Conservation (phyloP, 2,797 vertebrate genomes). For the Avahi laniger region DNA sequence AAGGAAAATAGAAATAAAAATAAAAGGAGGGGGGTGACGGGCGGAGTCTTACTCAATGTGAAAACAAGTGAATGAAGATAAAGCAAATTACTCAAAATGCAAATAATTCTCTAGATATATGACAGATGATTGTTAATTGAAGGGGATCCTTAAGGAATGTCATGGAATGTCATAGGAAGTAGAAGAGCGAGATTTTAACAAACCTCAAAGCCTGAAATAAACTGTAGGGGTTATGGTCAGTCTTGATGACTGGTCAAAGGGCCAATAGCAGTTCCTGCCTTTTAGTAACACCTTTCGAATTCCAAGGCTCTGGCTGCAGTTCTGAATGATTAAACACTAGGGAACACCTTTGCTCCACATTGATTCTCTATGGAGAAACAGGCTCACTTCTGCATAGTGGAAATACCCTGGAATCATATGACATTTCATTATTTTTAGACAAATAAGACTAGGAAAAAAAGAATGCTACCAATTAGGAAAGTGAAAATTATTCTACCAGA, state of each 20-base stretch:
- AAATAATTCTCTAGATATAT: neutral
- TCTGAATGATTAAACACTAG: neutral
- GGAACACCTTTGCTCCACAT: neutral
- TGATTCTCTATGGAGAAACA: neutral
- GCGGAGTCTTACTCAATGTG: neutral
- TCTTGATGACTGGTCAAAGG: no score
- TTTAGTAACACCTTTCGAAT: neutral
- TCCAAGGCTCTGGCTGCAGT: neutral
- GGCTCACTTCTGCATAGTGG: neutral
- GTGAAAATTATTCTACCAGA: neutral
- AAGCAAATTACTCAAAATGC: neutral
- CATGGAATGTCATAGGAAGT: neutral
- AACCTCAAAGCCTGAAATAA: neutral
- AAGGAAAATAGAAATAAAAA: neutral
- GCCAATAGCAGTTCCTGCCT: neutral
- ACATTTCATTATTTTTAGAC: neutral
- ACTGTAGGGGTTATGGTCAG: neutral
- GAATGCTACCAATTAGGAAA: neutral
- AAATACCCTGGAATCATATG: neutral
- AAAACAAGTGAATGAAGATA: neutral
- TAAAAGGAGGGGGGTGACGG: neutral
- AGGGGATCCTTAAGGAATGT: neutral
- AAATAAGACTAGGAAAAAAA: neutral
- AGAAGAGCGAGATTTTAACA: neutral
- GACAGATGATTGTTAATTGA: neutral